Base-by-base conservation (phyloP, 2,888 invertebrate species). In the Andrena chrysosceles region DNA sequence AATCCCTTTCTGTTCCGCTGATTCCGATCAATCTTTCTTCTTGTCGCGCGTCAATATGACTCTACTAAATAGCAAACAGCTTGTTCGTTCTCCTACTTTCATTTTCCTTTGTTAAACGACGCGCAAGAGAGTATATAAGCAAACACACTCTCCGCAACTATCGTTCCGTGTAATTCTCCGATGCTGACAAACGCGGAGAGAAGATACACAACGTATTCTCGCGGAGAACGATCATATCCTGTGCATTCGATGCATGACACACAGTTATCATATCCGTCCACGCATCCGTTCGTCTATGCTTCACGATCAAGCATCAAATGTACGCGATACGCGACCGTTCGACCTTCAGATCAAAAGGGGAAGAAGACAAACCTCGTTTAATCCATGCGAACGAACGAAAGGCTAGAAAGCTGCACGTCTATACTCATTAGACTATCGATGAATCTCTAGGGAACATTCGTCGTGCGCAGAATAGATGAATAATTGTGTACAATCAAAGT, bases 201-300 rank as follows among this genome's bases (percentile, higher is more conserved):
- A 35, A 10, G 67, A 54, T 60, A 64, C 10, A 26, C 26, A 23
- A 16, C 8, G 26, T 31, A 56, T 56, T 16, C 10, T 13, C 31
- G 0, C 16, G 23, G 10, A 52, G n/a, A 67, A 67, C 7, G n/a
- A 33, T 62, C 62, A 26, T 70, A 16, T 63, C 31, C 64, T 13
- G 64, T 72, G 77, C 56, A 70, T 71, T 70, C 64, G 67, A 68
- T 70, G 80, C 68, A 75, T 54, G 66, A 72, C 7, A 56, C 54
- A 72, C 64, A 68, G 73, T 87, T 81, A 75, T 83, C 75, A 69
- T 66, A 81, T 85, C 86, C 86, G 88, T 86, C 87, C 87, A 70
- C 69, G 54, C 74, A 66, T 85, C 83, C 86, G 73, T 67, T 77
- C 83, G 78, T 79, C 60, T 52, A 64, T 71, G 68, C 60, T 56